Base-by-base conservation (phyloP, 1,140 invertebrate genomes). In the Hycleus phaleratus region DNA sequence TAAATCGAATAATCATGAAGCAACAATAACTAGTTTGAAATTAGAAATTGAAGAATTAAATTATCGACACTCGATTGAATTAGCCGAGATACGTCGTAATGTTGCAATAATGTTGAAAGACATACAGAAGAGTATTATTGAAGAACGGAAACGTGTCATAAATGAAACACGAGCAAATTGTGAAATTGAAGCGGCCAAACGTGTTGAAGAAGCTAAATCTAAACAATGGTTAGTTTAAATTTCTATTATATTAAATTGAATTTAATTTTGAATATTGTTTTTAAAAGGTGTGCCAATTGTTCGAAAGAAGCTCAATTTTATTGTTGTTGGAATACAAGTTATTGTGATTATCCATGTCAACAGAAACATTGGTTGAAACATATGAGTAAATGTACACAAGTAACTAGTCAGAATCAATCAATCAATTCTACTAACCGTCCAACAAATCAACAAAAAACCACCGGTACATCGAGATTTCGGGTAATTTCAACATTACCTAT, bases 291-390 rank as follows among this genome's bases (percentile, higher is more conserved):
- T 73, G 85, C 88, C 0, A 81, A 83, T 66, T 96, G 93, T 75
- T 82, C 81, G 45, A 85, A 88, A 60, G 91, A 94, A 75, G 90
- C 92, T 0, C 82, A 90, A 60, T 92, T 92, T 71, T 94, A 93
- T 75, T 95, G 93, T 69, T 95, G 93, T 68, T 95, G 92, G 92
- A 95, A 95, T 74, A 95, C 93, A 0, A 87, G 90, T 38, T 96
- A 96, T 71, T 96, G 93, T 73, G 87, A 88, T 76, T 89, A 90
- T 72, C 78, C 83, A 3, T 95, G 93, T 67, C 90, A 92, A 70
- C 77, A 82, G 53, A 76, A 80, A 60, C 85, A 88, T 70, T 88
- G 86, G 86, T 54, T 77, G 0, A 70, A 71, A 7, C 86, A 88
- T 68, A 81, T 74, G 67, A 61, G 70, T 12, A 73, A 69, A 54